Percentiles rank a stretch among this genome's conserved stretches.
These are phyloP conservation scores for Dichetophora obliterata DNA, from an alignment of 2,888 invertebrate species.

Conservation along the genomic window DNA sequence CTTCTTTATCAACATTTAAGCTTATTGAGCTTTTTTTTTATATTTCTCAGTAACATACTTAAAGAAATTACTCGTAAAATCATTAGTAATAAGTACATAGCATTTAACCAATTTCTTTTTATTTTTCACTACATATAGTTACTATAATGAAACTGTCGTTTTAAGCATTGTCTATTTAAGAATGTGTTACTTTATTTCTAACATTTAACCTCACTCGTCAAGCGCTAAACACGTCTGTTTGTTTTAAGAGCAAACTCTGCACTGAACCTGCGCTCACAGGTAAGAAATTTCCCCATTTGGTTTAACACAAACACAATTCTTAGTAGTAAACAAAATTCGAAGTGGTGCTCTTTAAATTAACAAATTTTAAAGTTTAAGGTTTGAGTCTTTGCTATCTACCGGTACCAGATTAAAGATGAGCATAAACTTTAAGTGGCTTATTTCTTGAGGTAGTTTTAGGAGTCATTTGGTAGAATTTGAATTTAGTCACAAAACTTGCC, in stretches of 20 bases:
- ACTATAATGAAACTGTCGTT: not conserved
- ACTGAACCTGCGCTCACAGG: constrained; percentile 52
- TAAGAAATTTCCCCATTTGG: constrained; percentile 55
- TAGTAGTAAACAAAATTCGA: not conserved
- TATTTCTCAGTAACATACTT: not conserved
- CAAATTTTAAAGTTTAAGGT: not conserved
- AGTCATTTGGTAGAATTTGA: not conserved
- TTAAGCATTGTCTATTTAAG: constrained; percentile 2
- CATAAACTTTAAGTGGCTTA: not conserved
- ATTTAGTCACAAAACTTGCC: not conserved
- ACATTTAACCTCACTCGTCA: not conserved
- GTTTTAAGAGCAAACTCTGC: constrained; percentile 58
- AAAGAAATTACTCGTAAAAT: not conserved
- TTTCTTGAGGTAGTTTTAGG: not conserved
- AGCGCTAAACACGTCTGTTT: constrained; percentile 58
- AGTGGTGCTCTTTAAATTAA: not conserved
- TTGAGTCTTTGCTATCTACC: not conserved
- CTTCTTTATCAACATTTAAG: not conserved
- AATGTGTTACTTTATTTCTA: not conserved
- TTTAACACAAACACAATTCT: not conserved
- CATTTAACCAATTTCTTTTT: not conserved
- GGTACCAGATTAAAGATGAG: no score
- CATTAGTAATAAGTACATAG: not conserved
- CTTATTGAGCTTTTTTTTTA: constrained; percentile 22
- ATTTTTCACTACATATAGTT: constrained; percentile 26